phyloP scores from a whole-genome alignment of 2,888 invertebrate genomes.

The Sericinus montela region DNA sequence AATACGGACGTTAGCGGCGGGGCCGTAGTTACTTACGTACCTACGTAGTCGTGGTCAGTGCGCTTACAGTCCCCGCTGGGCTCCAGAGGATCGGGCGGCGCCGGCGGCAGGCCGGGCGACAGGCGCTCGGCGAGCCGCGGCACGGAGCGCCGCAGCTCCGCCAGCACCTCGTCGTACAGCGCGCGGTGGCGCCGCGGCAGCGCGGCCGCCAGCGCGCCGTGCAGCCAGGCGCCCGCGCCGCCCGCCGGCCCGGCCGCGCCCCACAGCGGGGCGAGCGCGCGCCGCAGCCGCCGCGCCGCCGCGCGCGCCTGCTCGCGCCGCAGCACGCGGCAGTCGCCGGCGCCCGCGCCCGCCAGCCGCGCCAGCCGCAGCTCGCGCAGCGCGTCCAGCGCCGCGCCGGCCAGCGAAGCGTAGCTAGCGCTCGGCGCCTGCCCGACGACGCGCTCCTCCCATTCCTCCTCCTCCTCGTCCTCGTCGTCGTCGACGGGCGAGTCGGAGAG shows the following conservation, averaged over 20 bases:
- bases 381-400: constrained; percentile 32
- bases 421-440: constrained; percentile 40
- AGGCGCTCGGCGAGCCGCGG: constrained; percentile 39
- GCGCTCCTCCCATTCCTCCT: constrained; percentile 36
- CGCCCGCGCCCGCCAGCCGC: constrained; percentile 31
- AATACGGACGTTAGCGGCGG: too few relatives aligned
- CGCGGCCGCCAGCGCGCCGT: constrained; percentile 37
- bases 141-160: constrained; percentile 37
- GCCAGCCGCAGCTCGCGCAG: constrained; percentile 40
- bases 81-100: constrained; percentile 12
- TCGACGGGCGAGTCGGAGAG: constrained; percentile 17
- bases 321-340: constrained; percentile 20
- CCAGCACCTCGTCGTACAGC: constrained; percentile 33
- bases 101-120: constrained; percentile 15
- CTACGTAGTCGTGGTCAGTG: too few relatives aligned
- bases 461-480: constrained; percentile 28
- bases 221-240: constrained; percentile 29
- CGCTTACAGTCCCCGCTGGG: not conserved
- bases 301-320: constrained; percentile 22
- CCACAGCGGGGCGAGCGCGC: constrained; percentile 39
- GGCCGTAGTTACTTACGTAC: too few relatives aligned
- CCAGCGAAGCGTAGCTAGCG: constrained; percentile 39
- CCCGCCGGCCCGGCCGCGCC: constrained; percentile 31
- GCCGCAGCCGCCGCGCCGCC: constrained; percentile 32
- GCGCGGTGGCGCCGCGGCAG: too few relatives aligned